These are phyloP conservation scores for Anniella stebbinsi DNA, from an alignment of 2,797 vertebrate genomes.

Conservation along the genomic window DNA sequence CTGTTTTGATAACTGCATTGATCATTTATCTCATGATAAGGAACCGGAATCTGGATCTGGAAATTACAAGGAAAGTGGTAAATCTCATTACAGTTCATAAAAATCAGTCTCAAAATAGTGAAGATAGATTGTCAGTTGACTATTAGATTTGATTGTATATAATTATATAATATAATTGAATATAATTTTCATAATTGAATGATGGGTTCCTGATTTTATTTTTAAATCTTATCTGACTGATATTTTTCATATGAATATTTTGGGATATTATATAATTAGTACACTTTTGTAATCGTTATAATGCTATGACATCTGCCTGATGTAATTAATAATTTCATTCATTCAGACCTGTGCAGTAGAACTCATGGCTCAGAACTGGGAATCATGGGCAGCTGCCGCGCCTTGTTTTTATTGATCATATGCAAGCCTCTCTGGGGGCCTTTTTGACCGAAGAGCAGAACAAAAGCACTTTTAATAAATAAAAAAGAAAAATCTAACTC, in stretches of 20 bases:
- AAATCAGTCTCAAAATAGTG: neutral
- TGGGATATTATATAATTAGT: neutral
- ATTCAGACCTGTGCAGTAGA: neutral
- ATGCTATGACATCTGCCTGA: neutral
- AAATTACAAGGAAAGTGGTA: neutral
- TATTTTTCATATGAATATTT: neutral
- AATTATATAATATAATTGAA: neutral
- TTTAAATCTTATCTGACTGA: neutral
- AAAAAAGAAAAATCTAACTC: too few relatives aligned
- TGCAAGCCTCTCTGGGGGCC: too few relatives aligned
- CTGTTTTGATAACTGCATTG: neutral
- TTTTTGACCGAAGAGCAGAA: too few relatives aligned
- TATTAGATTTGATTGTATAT: neutral
- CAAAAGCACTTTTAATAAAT: too few relatives aligned
- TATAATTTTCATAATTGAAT: neutral
- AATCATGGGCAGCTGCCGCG: neutral
- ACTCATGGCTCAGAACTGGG: neutral
- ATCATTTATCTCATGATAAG: neutral
- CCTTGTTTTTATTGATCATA: neutral
- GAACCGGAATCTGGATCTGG: neutral
- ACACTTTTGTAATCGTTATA: neutral
- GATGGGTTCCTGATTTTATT: neutral
- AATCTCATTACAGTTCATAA: neutral
- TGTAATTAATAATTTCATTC: neutral
- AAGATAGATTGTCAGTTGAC: neutral